Evolutionary conservation across 2,113 vertebrate genomes (phyloP).

Genomic region (Camelus bactrianus): DNA sequence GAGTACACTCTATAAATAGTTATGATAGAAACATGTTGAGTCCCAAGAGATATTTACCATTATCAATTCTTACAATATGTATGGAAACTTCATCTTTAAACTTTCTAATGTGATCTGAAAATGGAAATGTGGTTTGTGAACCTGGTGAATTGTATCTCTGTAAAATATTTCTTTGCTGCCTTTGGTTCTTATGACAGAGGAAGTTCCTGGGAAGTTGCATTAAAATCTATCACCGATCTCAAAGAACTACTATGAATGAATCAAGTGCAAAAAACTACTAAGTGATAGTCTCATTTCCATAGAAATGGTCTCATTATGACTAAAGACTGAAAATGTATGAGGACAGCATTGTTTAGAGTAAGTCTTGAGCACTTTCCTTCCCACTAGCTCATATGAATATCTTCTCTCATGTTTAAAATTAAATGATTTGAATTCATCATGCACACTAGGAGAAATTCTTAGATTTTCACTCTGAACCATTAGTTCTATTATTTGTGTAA

Average conservation of each 20-base stretch:
- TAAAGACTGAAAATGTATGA: conserved; percentile 72
- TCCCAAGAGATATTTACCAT: not conserved
- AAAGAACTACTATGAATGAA: conserved; percentile 68
- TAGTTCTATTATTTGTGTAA: conserved; percentile 32
- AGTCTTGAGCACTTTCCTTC: conserved; percentile 41
- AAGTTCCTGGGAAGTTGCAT: conserved; percentile 32
- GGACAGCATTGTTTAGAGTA: conserved; percentile 50
- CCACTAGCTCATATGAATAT: conserved; percentile 60
- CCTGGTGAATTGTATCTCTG: not conserved
- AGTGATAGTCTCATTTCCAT: conserved; percentile 70
- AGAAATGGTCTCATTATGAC: conserved; percentile 71
- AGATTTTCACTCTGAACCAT: conserved; percentile 42
- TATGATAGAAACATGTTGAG: not conserved
- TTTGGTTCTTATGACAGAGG: conserved; percentile 7
- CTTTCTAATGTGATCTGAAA: not conserved
- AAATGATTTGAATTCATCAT: conserved; percentile 69
- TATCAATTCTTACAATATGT: not conserved
- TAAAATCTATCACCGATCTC: conserved; percentile 57
- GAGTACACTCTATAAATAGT: not conserved
- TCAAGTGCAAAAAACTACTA: conserved; percentile 43
- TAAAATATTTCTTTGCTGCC: not conserved
- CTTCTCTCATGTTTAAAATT: conserved; percentile 68
- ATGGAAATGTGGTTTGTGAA: not conserved
- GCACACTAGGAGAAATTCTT: not conserved
- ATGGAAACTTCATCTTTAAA: not conserved